Evolutionary conservation across 2,888 invertebrate genomes (phyloP), one percentile per base, ranked within the genome.

Genomic region (Ochropleura plecta): DNA sequence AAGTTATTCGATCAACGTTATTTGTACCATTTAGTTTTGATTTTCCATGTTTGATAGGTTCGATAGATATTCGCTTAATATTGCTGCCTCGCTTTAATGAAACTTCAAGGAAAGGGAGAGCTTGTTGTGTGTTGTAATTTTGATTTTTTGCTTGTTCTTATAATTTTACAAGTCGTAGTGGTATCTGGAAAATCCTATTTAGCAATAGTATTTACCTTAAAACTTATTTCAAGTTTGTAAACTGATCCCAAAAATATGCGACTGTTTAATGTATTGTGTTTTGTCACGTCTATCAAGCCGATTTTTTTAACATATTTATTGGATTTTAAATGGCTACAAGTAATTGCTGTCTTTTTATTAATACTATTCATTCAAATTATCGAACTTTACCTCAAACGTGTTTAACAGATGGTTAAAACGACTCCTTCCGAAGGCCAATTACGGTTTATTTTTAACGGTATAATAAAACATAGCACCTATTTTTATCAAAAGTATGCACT

Each of bases 231-330:
- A 79, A 70, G 82, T 90, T 88, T 90, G 90, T 94, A 93, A 94
- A 94, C 95, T 95, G 95, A 95, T 95, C 95, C 94, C 92, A 76
- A 55, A 44, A 66, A 63, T 30, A 63, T 60, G 40, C 42, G 53
- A 60, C 51, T 62, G 5, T 57, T 16, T 51, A 69, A 16, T 73
- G 20, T 78, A n/a, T 51, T 10, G 48, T 48, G 10, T 62, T 46
- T 51, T 70, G 60, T 57, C 57, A 51, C 8, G 14, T 64, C 55
- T 53, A 69, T 9, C 44, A 44, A 46, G 18, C 67, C 4, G 12
- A 51, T 59, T 63, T 64, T 30, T 10, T 55, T 55, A n/a, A 30
- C 59, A 59, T 59, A 59, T 16, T 57, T 30, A 57, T 30, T 55
- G 18, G 18, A 49, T 62, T 49, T 62, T 40, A 8, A 55, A 46